Conservation (phyloP, 2,113 vertebrate genomes). For the Eurystomus gularis region DNA sequence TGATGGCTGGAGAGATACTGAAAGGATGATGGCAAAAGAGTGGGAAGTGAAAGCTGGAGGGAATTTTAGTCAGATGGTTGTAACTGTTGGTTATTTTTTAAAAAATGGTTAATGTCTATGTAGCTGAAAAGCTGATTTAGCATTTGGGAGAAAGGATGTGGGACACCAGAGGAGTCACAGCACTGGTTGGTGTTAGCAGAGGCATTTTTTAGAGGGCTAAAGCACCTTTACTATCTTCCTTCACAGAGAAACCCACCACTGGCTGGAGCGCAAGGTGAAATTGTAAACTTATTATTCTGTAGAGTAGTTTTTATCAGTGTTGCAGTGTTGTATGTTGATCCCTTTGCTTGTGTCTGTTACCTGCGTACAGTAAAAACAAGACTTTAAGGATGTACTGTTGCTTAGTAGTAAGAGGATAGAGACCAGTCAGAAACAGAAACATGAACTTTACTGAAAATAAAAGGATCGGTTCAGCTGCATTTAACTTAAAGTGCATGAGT, state of each 20-base stretch:
- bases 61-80: slow-evolving; percentile 2
- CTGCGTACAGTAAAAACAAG: not conserved
- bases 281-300: not conserved
- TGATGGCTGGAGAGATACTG: not conserved
- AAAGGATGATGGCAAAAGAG: not conserved
- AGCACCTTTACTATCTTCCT: not conserved
- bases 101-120: not conserved
- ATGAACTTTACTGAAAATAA: not conserved
- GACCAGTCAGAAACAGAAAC: not conserved
- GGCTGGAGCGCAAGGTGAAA: not conserved
- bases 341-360: not conserved
- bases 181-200: not conserved
- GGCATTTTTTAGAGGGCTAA: not conserved
- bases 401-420: not conserved
- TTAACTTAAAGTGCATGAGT: not conserved
- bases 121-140: not conserved
- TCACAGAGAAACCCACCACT: not conserved
- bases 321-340: not conserved
- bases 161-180: not conserved
- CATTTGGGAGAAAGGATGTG: not conserved
- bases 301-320: not conserved
- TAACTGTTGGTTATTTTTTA: not conserved
- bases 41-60: slow-evolving; percentile 21
- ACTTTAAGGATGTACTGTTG: not conserved
- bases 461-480: not conserved